Conservation (phyloP, 2,797 vertebrate genomes). For the Hydrolagus colliei region DNA sequence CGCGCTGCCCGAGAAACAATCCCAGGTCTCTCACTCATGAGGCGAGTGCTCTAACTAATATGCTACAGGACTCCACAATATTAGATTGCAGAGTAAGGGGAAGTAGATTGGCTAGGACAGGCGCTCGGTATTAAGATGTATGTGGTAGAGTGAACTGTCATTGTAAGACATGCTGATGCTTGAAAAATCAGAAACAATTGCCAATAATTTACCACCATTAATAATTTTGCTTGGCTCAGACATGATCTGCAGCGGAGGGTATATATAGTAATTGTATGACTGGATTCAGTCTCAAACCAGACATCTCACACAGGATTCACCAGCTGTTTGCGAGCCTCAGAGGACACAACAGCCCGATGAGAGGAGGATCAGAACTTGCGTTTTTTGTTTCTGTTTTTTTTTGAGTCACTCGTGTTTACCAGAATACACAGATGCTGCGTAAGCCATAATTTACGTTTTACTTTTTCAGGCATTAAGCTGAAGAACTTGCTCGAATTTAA, state of each 20-base stretch:
- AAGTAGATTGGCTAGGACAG: background rate
- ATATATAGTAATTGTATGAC: background rate
- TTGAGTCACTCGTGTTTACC: background rate
- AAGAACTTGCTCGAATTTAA: conserved; percentile 13
- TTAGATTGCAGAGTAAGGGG: background rate
- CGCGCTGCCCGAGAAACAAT: no score
- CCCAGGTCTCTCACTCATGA: no score
- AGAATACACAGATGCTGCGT: background rate
- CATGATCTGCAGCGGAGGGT: background rate
- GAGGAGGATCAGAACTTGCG: no score
- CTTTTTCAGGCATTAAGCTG: conserved; percentile 13
- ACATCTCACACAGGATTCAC: background rate
- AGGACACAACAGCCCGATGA: background rate
- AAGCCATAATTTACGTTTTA: background rate
- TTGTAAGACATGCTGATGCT: background rate
- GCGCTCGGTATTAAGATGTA: background rate
- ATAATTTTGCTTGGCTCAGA: background rate
- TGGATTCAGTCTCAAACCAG: background rate
- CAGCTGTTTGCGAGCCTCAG: background rate
- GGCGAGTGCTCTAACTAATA: no score
- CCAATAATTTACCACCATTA: background rate
- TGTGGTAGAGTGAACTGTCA: background rate
- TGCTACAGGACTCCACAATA: background rate
- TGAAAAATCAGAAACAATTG: background rate
- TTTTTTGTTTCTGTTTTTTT: background rate